Conservation (phyloP, 2,888 invertebrate species). For the Linyphia triangularis region DNA sequence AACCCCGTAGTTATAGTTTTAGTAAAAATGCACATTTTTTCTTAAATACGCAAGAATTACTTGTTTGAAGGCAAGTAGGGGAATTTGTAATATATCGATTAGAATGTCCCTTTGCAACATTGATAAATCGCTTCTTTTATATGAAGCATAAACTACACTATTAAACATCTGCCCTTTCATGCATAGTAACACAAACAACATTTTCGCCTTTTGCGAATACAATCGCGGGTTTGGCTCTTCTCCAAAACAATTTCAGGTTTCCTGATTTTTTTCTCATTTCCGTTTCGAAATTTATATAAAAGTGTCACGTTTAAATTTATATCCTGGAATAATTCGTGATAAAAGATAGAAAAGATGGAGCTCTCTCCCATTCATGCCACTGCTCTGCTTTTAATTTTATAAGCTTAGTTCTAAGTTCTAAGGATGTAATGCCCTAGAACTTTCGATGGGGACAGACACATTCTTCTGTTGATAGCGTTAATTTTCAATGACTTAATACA, state of each 20-base stretch:
- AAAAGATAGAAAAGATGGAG: neutral
- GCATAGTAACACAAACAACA: neutral
- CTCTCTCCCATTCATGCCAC: too few relatives aligned
- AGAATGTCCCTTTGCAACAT: neutral
- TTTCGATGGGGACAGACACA: too few relatives aligned
- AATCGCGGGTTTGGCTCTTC: neutral
- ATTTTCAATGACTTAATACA: too few relatives aligned
- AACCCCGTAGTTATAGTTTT: too few relatives aligned
- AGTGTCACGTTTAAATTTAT: neutral
- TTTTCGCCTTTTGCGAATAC: neutral
- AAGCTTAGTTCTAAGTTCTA: neutral
- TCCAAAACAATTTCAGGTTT: slow-evolving; percentile 3
- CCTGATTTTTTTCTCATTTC: neutral
- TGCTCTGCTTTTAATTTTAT: neutral
- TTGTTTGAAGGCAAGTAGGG: too few relatives aligned
- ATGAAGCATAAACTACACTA: neutral
- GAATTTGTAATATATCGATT: neutral
- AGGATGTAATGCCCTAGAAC: too few relatives aligned
- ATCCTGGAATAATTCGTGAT: neutral
- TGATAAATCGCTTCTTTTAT: neutral
- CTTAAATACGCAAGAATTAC: too few relatives aligned
- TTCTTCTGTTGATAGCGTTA: too few relatives aligned
- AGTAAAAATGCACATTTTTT: too few relatives aligned
- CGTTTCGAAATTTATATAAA: neutral
- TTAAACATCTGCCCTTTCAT: slow-evolving; percentile 3